These are phyloP conservation scores for Endotricha flammealis DNA, from an alignment of 2,888 invertebrate species.

Conservation along the genomic window DNA sequence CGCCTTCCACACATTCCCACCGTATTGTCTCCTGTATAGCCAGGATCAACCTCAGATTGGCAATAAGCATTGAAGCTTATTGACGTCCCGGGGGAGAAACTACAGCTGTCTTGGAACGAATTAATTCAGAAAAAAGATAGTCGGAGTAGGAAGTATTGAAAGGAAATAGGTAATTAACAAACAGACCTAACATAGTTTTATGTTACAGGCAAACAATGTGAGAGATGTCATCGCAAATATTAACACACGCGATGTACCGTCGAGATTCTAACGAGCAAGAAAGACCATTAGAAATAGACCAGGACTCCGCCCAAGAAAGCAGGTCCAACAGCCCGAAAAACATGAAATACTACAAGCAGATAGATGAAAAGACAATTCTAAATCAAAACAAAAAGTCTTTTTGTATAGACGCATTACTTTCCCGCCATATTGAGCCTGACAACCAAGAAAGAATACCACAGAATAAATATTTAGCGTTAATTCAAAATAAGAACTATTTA, in stretches of 20 bases:
- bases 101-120: no score
- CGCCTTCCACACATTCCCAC: no score
- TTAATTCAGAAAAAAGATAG: no score
- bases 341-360: constrained; percentile 51
- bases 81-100: no score
- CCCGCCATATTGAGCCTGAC: constrained; percentile 67
- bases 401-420: constrained; percentile 92
- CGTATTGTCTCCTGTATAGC: no score
- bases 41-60: no score
- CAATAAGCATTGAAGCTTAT: no score
- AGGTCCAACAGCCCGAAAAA: constrained; percentile 61
- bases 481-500: constrained; percentile 65
- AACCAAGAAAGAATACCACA: constrained; percentile 52
- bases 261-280: constrained; percentile 48
- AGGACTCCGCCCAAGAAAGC: constrained; percentile 50
- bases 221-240: constrained; percentile 38
- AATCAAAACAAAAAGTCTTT: constrained; percentile 84
- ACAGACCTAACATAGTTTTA: no score
- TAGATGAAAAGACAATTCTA: constrained; percentile 55
- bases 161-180: no score
- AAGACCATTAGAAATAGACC: constrained; percentile 57
- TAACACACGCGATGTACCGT: constrained; percentile 47
- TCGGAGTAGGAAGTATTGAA: no score
- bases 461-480: constrained; percentile 56
- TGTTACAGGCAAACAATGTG: constrained; percentile 19